These are phyloP conservation scores for Pseudoatta argentina DNA, from an alignment of 1,140 invertebrate species.

Conservation along the genomic window DNA sequence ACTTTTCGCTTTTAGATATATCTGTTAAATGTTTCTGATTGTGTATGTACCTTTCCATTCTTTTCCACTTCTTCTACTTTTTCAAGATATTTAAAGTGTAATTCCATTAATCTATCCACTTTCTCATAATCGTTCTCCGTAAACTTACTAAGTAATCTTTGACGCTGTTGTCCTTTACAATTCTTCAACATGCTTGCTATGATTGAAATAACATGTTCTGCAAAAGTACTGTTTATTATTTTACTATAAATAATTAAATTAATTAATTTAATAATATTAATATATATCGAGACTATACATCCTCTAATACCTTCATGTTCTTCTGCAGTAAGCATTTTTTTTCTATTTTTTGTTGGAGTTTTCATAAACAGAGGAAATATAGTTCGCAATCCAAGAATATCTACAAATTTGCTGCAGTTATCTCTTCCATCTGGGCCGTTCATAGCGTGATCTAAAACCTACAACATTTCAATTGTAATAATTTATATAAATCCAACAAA, in stretches of 20 bases:
- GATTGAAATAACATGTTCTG: constrained; percentile 97
- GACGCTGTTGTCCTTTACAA: constrained; percentile 95
- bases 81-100: constrained; percentile 99
- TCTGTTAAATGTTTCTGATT: constrained; percentile 19
- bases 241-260: background rate
- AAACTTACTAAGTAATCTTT: constrained; percentile 97
- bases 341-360: constrained; percentile 95
- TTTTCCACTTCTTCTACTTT: constrained; percentile 96
- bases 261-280: background rate
- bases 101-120: constrained; percentile 97
- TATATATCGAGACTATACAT: background rate
- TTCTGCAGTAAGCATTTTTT: constrained; percentile 94
- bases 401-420: constrained; percentile 99
- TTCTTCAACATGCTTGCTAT: constrained; percentile 97
- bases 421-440: constrained; percentile 96
- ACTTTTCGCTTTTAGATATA: background rate
- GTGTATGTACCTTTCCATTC: constrained; percentile 82
- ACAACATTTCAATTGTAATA: constrained; percentile 19
- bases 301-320: constrained; percentile 93
- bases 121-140: constrained; percentile 99
- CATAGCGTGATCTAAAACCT: constrained; percentile 97
- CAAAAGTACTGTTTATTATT: constrained; percentile 71
- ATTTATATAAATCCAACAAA: constrained; percentile 25
- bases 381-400: constrained; percentile 98
- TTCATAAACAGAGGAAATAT: constrained; percentile 99